Conservation (phyloP, 2,797 vertebrate genomes). For the Sebastiscus albofasciatus region DNA sequence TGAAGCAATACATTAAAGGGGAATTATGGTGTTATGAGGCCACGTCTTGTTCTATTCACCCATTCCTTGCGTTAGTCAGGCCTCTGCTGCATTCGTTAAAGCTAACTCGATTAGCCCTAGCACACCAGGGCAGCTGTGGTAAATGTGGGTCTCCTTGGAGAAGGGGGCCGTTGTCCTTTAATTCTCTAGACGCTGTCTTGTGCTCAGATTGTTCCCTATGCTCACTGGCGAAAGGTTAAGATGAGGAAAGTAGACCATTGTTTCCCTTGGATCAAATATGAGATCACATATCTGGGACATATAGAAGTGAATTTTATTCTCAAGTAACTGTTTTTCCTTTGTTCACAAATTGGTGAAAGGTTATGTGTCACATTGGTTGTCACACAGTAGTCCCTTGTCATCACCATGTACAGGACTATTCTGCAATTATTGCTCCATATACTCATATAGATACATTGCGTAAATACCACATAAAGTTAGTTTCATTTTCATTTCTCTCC, state of each 20-base stretch:
- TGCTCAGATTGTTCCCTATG: slow-evolving; percentile 47
- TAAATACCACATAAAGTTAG: slow-evolving; percentile 3
- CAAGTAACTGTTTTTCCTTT: not conserved
- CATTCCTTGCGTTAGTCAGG: slow-evolving; percentile 79
- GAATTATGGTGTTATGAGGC: slow-evolving; percentile 55
- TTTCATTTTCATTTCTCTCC: slow-evolving; percentile 23
- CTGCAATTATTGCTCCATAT: not conserved
- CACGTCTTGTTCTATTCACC: slow-evolving; percentile 66
- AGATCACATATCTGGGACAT: not conserved
- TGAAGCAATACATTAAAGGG: slow-evolving; percentile 60
- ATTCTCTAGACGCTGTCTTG: slow-evolving; percentile 62
- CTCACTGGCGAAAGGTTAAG: slow-evolving; percentile 36
- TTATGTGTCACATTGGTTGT: not conserved
- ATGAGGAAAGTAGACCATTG: slow-evolving; percentile 4
- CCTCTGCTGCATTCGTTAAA: slow-evolving; percentile 78
- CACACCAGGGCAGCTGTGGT: slow-evolving; percentile 77
- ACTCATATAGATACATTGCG: not conserved
- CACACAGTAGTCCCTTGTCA: not conserved
- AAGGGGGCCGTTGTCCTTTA: slow-evolving; percentile 75
- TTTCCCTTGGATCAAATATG: slow-evolving; percentile 1
- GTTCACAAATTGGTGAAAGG: not conserved
- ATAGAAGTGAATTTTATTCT: not conserved
- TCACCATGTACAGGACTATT: not conserved
- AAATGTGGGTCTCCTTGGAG: slow-evolving; percentile 76
- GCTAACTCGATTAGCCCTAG: slow-evolving; percentile 76